These are phyloP conservation scores for Brachionus koreanus DNA, from an alignment of 1,140 invertebrate genomes.

Conservation along the genomic window DNA sequence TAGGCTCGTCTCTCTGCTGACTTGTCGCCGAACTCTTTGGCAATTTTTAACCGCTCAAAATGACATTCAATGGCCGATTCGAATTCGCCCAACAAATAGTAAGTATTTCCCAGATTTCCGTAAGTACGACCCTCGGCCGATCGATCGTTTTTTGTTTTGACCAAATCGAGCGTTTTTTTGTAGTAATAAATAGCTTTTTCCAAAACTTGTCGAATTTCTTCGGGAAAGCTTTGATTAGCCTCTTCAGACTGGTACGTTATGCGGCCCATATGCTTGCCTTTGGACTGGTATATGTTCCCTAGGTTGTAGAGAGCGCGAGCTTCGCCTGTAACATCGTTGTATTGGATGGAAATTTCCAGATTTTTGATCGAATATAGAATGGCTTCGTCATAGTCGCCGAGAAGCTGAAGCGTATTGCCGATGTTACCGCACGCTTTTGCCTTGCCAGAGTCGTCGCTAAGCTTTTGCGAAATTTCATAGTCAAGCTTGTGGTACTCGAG, in stretches of 20 bases:
- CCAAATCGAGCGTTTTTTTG: slow-evolving; percentile 81
- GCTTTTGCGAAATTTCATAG: slow-evolving; percentile 73
- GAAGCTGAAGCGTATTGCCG: slow-evolving; percentile 95
- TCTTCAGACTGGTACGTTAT: slow-evolving; percentile 61
- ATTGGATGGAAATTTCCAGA: slow-evolving; percentile 80
- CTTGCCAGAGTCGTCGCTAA: slow-evolving; percentile 86
- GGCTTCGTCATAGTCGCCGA: slow-evolving; percentile 92
- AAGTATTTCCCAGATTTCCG: slow-evolving; percentile 93
- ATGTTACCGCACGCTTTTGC: slow-evolving; percentile 96
- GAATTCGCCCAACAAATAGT: slow-evolving; percentile 81
- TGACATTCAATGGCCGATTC: slow-evolving; percentile 29
- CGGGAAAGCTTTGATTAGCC: slow-evolving; percentile 86
- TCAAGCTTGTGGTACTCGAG: slow-evolving; percentile 95
- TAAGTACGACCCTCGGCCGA: slow-evolving; percentile 88
- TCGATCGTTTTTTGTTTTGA: slow-evolving; percentile 78
- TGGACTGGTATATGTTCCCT: slow-evolving; percentile 94
- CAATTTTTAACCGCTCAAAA: not conserved
- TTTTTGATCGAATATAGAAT: slow-evolving; percentile 88
- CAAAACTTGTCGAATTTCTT: slow-evolving; percentile 83
- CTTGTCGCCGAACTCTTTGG: slow-evolving; percentile 11
- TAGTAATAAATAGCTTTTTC: slow-evolving; percentile 87
- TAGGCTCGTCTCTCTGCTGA: slow-evolving; percentile 6
- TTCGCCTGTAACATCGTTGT: slow-evolving; percentile 82
- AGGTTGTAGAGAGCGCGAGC: slow-evolving; percentile 91
- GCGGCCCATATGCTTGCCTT: slow-evolving; percentile 82